A percentile compares a stretch with the other conserved stretches of the same genome.
Evolutionary conservation across 2,797 vertebrate genomes (phyloP).

Genomic region (Myripristis murdjan): DNA sequence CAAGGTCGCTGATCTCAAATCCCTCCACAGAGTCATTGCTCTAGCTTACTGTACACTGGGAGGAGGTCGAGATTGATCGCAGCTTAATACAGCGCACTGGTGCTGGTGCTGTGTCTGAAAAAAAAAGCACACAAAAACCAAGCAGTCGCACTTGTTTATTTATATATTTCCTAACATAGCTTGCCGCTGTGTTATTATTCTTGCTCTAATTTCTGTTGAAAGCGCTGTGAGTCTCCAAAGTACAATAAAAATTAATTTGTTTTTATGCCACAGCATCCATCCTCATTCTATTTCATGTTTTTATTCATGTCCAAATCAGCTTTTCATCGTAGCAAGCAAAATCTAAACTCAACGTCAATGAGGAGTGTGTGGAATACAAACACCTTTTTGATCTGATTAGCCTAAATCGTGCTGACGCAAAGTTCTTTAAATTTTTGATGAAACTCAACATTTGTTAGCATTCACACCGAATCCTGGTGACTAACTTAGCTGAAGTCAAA

Average conservation of each 20-base stretch:
- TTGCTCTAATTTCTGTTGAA: slow-evolving; percentile 49
- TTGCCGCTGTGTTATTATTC: slow-evolving; percentile 46
- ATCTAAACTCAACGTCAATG: slow-evolving; percentile 21
- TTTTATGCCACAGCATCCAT: slow-evolving; percentile 19
- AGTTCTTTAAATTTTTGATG: slow-evolving; percentile 11
- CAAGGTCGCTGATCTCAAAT: slow-evolving; percentile 70
- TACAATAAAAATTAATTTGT: slow-evolving; percentile 35
- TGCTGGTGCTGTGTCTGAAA: slow-evolving; percentile 43
- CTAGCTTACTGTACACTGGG: slow-evolving; percentile 58
- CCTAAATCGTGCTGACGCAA: slow-evolving; percentile 28
- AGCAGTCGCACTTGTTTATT: slow-evolving; percentile 28
- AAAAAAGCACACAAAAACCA: slow-evolving; percentile 46
- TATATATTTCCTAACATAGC: slow-evolving; percentile 18
- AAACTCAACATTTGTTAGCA: background rate
- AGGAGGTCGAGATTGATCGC: slow-evolving; percentile 62
- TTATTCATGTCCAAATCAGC: slow-evolving; percentile 50
- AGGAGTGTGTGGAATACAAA: slow-evolving; percentile 24
- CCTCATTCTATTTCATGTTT: slow-evolving; percentile 48
- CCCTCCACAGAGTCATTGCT: slow-evolving; percentile 58
- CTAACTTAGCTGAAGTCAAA: background rate
- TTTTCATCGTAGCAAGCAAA: slow-evolving; percentile 41
- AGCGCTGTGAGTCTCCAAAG: slow-evolving; percentile 34
- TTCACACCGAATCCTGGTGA: background rate
- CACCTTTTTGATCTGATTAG: slow-evolving; percentile 31
- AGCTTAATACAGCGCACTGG: slow-evolving; percentile 54